Base-by-base conservation (phyloP, 2,888 invertebrate species). In the Apotomis turbidana region DNA sequence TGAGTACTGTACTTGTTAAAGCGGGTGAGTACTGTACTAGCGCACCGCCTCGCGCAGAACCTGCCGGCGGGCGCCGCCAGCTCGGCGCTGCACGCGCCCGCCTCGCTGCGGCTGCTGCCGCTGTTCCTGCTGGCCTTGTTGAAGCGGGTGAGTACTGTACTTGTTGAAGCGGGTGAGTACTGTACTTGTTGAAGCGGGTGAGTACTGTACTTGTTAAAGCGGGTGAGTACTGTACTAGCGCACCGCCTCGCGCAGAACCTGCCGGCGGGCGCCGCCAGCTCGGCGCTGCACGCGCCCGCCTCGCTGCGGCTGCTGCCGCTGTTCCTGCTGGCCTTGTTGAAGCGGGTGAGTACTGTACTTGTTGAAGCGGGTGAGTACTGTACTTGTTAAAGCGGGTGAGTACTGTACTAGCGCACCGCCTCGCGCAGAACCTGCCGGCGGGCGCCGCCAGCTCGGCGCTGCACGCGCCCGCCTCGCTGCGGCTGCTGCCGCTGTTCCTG, bases 401-500 rank as follows among this genome's bases (percentile, higher is more conserved):
- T 97, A 76, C 80, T 92, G 27, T 41, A 27, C 27, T 6, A 0
- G 90, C 93, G 44, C 88, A 89, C 83, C 83, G 87, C 0, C 86
- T 93, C n/a, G 84, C 93, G 52, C 94, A 95, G 86, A 96, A 96
- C 91, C 87, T 95, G 83, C 95, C 95, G 55, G 90, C 91, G 54
- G 94, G 94, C 52, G 80, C 89, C 6, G 78, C 73, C 74, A 70
- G 77, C 76, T 61, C 82, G 5, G 95, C 96, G 63, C 94, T 99
- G 68, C 93, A 97, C 81, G 96, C 97, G 57, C 97, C 98, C 0
- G 91, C 94, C 70, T 95, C 96, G 81, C 94, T 99, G 71, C 94
- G 97, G 66, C 94, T 99, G 75, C 89, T 99, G 87, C 99, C 99
- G 12, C 81, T 99, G 69, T 98, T 97, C 83, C 96, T 98, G 78